Base-by-base conservation (phyloP, 2,888 invertebrate species). In the Teinopalpus imperialis region DNA sequence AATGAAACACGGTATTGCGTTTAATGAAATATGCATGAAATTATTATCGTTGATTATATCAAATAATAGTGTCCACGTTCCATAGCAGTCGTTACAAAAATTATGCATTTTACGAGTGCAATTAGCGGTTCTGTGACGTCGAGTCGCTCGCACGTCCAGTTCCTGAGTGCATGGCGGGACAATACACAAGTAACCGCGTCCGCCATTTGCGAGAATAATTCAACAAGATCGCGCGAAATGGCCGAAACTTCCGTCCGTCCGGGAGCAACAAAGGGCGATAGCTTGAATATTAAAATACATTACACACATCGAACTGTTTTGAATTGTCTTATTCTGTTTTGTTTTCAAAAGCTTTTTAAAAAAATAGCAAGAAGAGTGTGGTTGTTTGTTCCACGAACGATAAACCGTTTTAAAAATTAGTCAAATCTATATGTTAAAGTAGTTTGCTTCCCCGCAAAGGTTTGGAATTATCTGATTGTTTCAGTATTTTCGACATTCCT, bases 221-320 rank as follows among this genome's bases (percentile, higher is more conserved):
- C 71, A 81, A 68, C 68, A 76, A 76, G 79, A 76, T 75, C 80
- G 72, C 77, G 67, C 78, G 70, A 67, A 82, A 82, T 75, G 81
- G 75, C 73, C 66, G 74, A 63, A 58, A 56, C 57, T 58, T 60
- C 68, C 61, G 57, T 53, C 57, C 54, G 55, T 53, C 51, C 53
- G 54, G 48, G 46, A 49, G 48, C 16, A 49, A 49, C 51, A 52
- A 51, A 50, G 41, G 40, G 41, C 30, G 49, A 47, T 49, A 44
- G 45, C 44, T 53, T 54, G 51, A 56, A 75, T 71, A 74, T 69
- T 71, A 67, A 69, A 71, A 70, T 61, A 66, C 62, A 63, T 59
- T 49, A 51, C 49, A 51, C 48, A 47, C 52, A 49, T 52, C 50
- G 52, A 53, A 48, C 43, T 32, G 41, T 49, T 10, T 24, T 26